Evolutionary conservation across 1,140 invertebrate species (phyloP).

Genomic region (Himalopsyche phryganea): DNA sequence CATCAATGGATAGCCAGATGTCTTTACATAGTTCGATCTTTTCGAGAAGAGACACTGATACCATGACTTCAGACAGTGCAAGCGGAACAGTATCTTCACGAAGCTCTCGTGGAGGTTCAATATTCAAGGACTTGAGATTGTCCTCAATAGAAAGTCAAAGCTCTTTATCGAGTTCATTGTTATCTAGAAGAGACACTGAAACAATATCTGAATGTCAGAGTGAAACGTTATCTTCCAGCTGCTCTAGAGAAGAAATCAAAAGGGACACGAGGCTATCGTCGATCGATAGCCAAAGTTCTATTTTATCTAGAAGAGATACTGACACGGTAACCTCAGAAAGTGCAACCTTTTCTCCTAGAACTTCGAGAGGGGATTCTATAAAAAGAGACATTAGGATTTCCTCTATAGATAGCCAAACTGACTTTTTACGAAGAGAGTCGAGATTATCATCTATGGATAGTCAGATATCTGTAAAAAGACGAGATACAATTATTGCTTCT

Average conservation of each 20-base stretch:
- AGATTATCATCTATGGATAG: slow-evolving; percentile 16
- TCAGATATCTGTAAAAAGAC: background rate
- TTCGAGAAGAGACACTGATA: slow-evolving; percentile 2
- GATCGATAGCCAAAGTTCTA: slow-evolving; percentile 12
- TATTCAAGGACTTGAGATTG: slow-evolving; percentile 12
- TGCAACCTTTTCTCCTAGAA: slow-evolving; percentile 3
- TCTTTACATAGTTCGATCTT: background rate
- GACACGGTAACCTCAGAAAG: background rate
- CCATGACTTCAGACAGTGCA: background rate
- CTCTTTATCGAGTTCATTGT: slow-evolving; percentile 10
- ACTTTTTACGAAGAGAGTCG: slow-evolving; percentile 5
- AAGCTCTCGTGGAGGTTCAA: background rate
- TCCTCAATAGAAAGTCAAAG: slow-evolving; percentile 25
- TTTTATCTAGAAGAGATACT: slow-evolving; percentile 9
- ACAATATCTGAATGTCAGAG: slow-evolving; percentile 4
- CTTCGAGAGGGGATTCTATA: slow-evolving; percentile 7
- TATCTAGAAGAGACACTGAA: slow-evolving; percentile 8
- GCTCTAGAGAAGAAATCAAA: slow-evolving; percentile 15
- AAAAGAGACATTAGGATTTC: slow-evolving; percentile 20
- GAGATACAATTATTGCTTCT: background rate
- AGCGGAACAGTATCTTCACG: background rate
- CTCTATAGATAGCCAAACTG: slow-evolving; percentile 18
- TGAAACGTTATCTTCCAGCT: slow-evolving; percentile 1
- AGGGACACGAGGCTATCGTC: slow-evolving; percentile 11
- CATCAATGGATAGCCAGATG: slow-evolving; percentile 13